These are phyloP conservation scores for Linyphia triangularis DNA, from an alignment of 2,888 invertebrate species.

Conservation along the genomic window DNA sequence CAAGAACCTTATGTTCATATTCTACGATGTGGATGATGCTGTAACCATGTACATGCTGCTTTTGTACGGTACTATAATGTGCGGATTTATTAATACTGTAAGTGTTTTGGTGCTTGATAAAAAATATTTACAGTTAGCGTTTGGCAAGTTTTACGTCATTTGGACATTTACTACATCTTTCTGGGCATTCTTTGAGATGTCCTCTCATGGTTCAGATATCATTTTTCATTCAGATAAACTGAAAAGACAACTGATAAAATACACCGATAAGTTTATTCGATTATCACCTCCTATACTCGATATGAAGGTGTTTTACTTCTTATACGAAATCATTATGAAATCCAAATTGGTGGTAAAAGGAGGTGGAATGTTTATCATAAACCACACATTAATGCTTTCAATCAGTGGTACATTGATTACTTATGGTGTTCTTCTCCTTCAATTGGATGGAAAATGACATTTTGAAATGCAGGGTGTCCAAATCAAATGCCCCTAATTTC, in stretches of 20 bases:
- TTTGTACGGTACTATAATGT: background rate
- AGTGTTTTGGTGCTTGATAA: background rate
- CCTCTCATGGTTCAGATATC: slow-evolving; percentile 10
- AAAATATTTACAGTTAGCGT: background rate
- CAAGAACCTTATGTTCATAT: background rate
- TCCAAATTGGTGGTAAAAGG: slow-evolving; percentile 24
- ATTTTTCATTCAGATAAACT: background rate
- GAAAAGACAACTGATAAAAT: background rate
- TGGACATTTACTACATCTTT: background rate
- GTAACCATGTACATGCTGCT: background rate
- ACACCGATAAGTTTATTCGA: background rate
- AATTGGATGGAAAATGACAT: slow-evolving; percentile 20
- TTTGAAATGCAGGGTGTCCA: no score
- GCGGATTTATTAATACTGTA: slow-evolving; percentile 1
- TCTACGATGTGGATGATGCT: background rate
- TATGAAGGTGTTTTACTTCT: background rate
- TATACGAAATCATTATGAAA: slow-evolving; percentile 14
- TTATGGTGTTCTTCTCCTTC: slow-evolving; percentile 43
- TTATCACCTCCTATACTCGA: background rate
- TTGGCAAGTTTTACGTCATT: background rate
- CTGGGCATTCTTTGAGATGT: background rate
- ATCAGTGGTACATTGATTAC: slow-evolving; percentile 33
- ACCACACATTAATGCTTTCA: slow-evolving; percentile 8
- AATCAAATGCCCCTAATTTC: no score
- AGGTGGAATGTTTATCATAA: slow-evolving; percentile 50